phyloP scores from a whole-genome alignment of 2,797 vertebrate species.

The Coluber constrictor region DNA sequence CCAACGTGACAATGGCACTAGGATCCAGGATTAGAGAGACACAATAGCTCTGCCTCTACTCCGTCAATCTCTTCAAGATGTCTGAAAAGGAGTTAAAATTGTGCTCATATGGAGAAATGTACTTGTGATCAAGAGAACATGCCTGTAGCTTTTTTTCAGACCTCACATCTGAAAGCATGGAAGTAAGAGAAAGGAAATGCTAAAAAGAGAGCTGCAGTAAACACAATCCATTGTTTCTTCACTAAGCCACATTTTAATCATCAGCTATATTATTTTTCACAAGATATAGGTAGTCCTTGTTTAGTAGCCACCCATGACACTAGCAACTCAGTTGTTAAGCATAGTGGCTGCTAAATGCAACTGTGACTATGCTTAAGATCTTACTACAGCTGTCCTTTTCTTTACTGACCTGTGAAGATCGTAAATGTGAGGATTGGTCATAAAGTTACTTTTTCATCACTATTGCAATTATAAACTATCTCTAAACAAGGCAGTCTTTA shows the following conservation, averaged over 20 bases:
- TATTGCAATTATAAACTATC: neutral
- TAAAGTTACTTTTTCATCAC: neutral
- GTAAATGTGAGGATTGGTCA: neutral
- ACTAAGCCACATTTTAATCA: neutral
- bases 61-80: neutral
- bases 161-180: neutral
- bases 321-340: neutral
- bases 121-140: neutral
- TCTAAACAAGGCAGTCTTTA: neutral
- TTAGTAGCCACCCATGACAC: neutral
- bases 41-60: neutral
- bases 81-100: neutral
- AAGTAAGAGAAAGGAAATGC: neutral
- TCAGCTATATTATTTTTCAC: neutral
- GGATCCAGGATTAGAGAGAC: neutral
- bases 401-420: neutral
- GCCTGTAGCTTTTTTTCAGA: neutral
- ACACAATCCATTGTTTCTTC: neutral
- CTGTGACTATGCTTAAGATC: neutral
- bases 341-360: neutral
- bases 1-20: neutral
- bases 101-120: neutral
- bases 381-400: neutral
- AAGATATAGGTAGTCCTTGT: neutral
- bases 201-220: neutral